A percentile compares a stretch with the other conserved stretches of the same genome.
phyloP scores from a whole-genome alignment of 2,113 vertebrate genomes.

The Ptyas mucosa region DNA sequence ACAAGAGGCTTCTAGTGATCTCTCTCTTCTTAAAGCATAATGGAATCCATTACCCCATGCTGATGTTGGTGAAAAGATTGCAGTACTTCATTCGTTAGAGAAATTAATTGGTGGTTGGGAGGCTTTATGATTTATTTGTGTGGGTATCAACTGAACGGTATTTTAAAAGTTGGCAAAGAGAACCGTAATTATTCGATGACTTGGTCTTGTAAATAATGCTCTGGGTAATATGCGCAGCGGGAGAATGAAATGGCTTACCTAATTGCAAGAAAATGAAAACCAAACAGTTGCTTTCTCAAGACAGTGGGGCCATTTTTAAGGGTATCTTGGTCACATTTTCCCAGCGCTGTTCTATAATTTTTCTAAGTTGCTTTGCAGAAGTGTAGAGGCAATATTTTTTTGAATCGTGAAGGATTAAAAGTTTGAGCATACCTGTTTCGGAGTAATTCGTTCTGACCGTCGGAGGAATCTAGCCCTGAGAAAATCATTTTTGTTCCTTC shows the following conservation, averaged over 20 bases:
- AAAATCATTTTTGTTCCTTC: rapidly evolving
- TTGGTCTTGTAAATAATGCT: not conserved
- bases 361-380: not conserved
- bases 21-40: not conserved
- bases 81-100: not conserved
- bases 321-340: not conserved
- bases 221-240: not conserved
- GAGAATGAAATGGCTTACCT: not conserved
- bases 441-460: not conserved
- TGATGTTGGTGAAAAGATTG: not conserved
- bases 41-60: too few species aligned
- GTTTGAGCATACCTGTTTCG: rapidly evolving
- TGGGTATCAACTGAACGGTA: not conserved
- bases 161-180: not conserved
- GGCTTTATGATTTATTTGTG: not conserved
- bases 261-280: not conserved
- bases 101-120: not conserved
- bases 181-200: not conserved
- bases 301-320: not conserved
- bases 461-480: rapidly evolving
- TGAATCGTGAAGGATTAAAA: not conserved
- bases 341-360: not conserved
- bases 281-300: not conserved
- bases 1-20: not conserved
- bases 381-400: not conserved